A percentile compares a stretch with the other conserved stretches of the same genome.
These are phyloP conservation scores for Eurytemora carolleeae DNA, from an alignment of 1,140 invertebrate species.

Conservation along the genomic window DNA sequence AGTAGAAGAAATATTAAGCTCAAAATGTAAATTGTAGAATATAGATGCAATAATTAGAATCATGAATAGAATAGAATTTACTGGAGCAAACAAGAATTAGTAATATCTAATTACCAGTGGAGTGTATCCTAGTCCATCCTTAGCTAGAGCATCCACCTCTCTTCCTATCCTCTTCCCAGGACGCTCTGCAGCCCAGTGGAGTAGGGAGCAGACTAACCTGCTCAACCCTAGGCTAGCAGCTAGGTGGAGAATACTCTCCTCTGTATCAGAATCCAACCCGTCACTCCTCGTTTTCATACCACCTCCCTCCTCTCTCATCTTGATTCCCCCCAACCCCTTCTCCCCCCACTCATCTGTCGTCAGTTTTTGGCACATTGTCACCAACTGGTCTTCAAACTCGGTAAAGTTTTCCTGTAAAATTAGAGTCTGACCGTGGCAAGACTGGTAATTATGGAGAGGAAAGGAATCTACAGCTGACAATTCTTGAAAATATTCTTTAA, in stretches of 20 bases:
- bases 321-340: slow-evolving; percentile 25
- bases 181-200: slow-evolving; percentile 71
- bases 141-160: slow-evolving; percentile 71
- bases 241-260: slow-evolving; percentile 67
- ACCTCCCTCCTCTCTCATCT: slow-evolving; percentile 13
- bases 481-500: too few species aligned
- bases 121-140: slow-evolving; percentile 66
- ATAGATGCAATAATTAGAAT: too few species aligned
- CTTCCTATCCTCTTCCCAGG: slow-evolving; percentile 61
- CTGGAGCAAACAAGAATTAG: too few species aligned
- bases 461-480: too few species aligned
- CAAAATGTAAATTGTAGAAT: too few species aligned
- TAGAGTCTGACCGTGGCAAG: too few species aligned
- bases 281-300: neutral
- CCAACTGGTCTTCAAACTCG: slow-evolving; percentile 59
- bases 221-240: slow-evolving; percentile 68
- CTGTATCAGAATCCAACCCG: slow-evolving; percentile 26
- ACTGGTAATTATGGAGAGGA: too few species aligned
- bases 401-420: slow-evolving; percentile 16
- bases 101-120: too few species aligned
- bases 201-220: slow-evolving; percentile 44
- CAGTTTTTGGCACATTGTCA: slow-evolving; percentile 51
- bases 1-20: too few species aligned
- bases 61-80: too few species aligned
- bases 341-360: slow-evolving; percentile 34